Evolutionary conservation across 2,888 invertebrate species (phyloP).

Genomic region (Philereme transversata): DNA sequence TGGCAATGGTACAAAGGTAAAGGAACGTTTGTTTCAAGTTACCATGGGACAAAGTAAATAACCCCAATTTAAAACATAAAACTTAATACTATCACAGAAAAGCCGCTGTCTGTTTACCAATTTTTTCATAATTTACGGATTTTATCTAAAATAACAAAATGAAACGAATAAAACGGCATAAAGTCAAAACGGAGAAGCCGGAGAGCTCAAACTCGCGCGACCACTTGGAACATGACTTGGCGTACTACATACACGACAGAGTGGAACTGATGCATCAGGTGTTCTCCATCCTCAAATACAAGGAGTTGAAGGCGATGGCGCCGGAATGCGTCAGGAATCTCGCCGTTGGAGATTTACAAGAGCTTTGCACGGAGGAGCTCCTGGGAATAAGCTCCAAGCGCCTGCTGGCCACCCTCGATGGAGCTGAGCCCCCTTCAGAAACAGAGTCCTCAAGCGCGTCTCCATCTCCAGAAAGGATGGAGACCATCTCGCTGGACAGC

Average conservation of each 20-base stretch:
- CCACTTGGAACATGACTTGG: conserved; percentile 76
- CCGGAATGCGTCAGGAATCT: conserved; percentile 78
- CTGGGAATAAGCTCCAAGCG: conserved; percentile 86
- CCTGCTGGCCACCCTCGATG: conserved; percentile 80
- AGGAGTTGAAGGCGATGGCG: conserved; percentile 82
- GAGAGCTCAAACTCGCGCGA: conserved; percentile 47
- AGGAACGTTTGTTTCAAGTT: too few species aligned
- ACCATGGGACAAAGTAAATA: too few species aligned
- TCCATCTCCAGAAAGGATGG: conserved; percentile 59
- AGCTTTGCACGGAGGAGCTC: conserved; percentile 84
- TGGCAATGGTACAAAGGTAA: too few species aligned
- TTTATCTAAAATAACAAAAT: conserved; percentile 20
- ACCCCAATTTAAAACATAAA: too few species aligned
- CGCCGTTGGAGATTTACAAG: conserved; percentile 81
- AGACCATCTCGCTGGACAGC: conserved; percentile 85
- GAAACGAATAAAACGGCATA: conserved; percentile 49
- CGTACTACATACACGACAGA: conserved; percentile 84
- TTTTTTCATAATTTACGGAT: too few species aligned
- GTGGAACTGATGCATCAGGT: conserved; percentile 85
- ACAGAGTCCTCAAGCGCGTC: conserved; percentile 71
- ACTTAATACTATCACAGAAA: too few species aligned
- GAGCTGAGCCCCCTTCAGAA: conserved; percentile 74
- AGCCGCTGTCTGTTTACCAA: too few species aligned
- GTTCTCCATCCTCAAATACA: conserved; percentile 82
- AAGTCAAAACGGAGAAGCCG: conserved; percentile 62